These are phyloP conservation scores for Uropsilus gracilis DNA, from an alignment of 2,113 vertebrate species.

Conservation along the genomic window DNA sequence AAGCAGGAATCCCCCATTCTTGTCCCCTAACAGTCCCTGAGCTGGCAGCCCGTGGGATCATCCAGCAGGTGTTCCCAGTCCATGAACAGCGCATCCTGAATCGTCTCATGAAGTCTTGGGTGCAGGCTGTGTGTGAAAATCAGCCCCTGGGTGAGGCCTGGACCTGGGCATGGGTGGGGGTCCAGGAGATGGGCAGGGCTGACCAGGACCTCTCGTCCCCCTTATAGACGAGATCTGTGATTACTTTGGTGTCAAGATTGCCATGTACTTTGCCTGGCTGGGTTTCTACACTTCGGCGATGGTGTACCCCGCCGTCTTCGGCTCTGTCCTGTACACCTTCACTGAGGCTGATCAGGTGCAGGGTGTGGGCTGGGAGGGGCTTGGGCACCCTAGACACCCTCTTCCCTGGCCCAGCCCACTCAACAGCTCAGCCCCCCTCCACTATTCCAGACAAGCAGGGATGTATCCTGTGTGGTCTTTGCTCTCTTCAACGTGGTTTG, in stretches of 20 bases:
- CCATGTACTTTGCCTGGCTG: conserved; percentile 99
- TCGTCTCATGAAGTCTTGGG: conserved; percentile 98
- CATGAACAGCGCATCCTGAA: conserved; percentile 97
- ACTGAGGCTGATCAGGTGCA: conserved; percentile 96
- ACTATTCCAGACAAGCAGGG: conserved; percentile 92
- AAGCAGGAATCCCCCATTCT: neutral
- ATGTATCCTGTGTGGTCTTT: conserved; percentile 97
- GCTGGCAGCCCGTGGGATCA: conserved; percentile 93
- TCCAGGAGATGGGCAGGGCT: neutral
- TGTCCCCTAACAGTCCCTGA: conserved; percentile 90
- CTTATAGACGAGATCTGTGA: conserved; percentile 95
- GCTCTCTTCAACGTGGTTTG: conserved; percentile 98
- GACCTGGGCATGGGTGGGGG: neutral
- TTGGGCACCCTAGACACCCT: neutral
- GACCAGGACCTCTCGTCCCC: neutral
- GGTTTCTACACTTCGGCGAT: conserved; percentile 98
- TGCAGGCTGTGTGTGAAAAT: conserved; percentile 96
- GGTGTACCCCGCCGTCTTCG: conserved; percentile 96
- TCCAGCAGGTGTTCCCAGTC: conserved; percentile 96
- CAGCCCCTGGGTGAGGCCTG: conserved; percentile 91
- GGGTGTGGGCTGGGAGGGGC: rapidly evolving
- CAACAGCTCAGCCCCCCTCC: neutral
- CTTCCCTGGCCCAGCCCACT: neutral
- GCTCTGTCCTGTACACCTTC: conserved; percentile 96
- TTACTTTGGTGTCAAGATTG: conserved; percentile 98